These are phyloP conservation scores for Drosophila austrosaltans DNA, from an alignment of 2,888 invertebrate genomes.

Conservation along the genomic window DNA sequence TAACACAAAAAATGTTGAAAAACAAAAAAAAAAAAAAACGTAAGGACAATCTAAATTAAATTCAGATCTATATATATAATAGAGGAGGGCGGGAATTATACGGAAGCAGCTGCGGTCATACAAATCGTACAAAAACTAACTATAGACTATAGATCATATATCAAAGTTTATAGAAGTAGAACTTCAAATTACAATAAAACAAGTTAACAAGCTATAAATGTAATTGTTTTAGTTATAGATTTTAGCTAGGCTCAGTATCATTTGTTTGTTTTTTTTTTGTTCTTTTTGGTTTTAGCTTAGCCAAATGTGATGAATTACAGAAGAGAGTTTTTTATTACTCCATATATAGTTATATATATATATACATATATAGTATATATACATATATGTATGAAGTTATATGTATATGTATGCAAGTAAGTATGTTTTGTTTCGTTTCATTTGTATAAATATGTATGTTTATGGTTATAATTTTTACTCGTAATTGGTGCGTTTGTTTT, in stretches of 20 bases:
- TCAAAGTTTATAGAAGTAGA: slow-evolving; percentile 44
- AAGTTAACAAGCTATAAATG: slow-evolving; percentile 52
- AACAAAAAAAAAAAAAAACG: slow-evolving; percentile 39
- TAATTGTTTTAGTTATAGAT: slow-evolving; percentile 31
- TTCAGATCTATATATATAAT: not conserved
- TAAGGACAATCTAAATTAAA: slow-evolving; percentile 36
- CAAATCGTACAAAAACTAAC: slow-evolving; percentile 62
- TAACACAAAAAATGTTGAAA: slow-evolving; percentile 48
- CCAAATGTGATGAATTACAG: slow-evolving; percentile 47
- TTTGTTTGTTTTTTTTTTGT: slow-evolving; percentile 25
- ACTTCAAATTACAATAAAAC: slow-evolving; percentile 50
- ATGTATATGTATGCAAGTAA: slow-evolving; percentile 24
- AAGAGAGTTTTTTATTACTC: slow-evolving; percentile 38
- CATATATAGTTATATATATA: slow-evolving; percentile 34
- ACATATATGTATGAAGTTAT: slow-evolving; percentile 29
- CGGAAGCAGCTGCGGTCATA: slow-evolving; percentile 44
- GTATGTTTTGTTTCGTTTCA: slow-evolving; percentile 6
- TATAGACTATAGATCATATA: slow-evolving; percentile 45
- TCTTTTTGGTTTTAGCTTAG: slow-evolving; percentile 50
- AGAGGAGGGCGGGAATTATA: slow-evolving; percentile 12
- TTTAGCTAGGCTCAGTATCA: slow-evolving; percentile 39
- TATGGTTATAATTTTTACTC: slow-evolving; percentile 28
- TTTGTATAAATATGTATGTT: slow-evolving; percentile 10
- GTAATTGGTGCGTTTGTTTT: slow-evolving; percentile 49
- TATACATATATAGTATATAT: slow-evolving; percentile 29